Conservation (phyloP, 2,113 vertebrate species). For the Chlamydotis undulata region DNA sequence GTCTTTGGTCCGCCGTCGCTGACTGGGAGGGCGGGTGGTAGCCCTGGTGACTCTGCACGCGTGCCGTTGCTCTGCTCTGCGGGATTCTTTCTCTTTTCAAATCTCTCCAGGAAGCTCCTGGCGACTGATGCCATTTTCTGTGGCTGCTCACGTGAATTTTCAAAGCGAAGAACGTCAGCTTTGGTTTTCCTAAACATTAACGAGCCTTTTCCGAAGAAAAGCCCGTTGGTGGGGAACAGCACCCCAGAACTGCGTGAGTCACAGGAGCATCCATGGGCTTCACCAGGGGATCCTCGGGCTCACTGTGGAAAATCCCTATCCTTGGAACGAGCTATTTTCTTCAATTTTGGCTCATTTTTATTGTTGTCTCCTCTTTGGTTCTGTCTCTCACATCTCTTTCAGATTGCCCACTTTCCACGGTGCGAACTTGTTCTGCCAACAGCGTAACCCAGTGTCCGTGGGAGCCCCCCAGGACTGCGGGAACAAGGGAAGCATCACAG, state of each 20-base stretch:
- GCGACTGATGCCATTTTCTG: not conserved
- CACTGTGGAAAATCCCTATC: not conserved
- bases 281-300: not conserved
- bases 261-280: not conserved
- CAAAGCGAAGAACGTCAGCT: not conserved
- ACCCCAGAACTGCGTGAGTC: not conserved
- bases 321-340: not conserved
- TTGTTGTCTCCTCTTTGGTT: not conserved
- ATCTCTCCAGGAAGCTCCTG: not conserved
- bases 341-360: not conserved
- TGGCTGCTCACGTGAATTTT: not conserved
- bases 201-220: not conserved
- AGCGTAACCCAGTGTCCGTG: rapidly evolving
- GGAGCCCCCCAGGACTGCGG: not conserved
- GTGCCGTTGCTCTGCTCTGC: rapidly evolving
- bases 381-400: not conserved
- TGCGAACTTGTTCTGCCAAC: too few relatives aligned
- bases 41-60: rapidly evolving
- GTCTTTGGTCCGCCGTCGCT: rapidly evolving
- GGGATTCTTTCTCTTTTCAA: too few relatives aligned
- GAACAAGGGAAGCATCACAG: not conserved
- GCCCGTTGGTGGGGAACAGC: not conserved
- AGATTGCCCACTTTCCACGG: not conserved
- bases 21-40: rapidly evolving
- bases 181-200: not conserved